Percentiles rank a stretch among this genome's conserved stretches.
Evolutionary conservation across 2,113 vertebrate genomes (phyloP).

Genomic region (Oncorhynchus nerka): DNA sequence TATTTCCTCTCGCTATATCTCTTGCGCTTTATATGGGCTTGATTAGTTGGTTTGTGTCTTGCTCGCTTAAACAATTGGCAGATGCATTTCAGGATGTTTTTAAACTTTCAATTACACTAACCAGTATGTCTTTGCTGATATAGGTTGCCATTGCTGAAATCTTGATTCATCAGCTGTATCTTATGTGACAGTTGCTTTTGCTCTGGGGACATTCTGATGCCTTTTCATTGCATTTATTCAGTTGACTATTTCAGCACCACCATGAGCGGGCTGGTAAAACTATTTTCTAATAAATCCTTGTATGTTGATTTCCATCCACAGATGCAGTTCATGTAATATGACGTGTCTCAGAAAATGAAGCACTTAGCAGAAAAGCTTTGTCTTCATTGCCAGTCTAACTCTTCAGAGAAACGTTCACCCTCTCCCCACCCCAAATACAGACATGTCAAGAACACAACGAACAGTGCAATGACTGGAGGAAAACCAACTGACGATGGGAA

Average conservation of each 20-base stretch:
- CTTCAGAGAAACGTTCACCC: slow-evolving; percentile 76
- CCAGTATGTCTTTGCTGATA: not conserved
- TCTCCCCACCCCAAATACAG: slow-evolving; percentile 62
- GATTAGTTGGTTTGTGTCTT: not conserved
- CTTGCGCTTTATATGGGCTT: slow-evolving; percentile 31
- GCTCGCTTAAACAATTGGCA: not conserved
- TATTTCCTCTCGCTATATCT: slow-evolving; percentile 3
- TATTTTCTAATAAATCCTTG: not conserved
- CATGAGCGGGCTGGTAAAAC: not conserved
- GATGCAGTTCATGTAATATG: slow-evolving; percentile 99
- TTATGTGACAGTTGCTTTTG: not conserved
- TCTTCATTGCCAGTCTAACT: slow-evolving; percentile 80
- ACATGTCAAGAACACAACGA: slow-evolving; percentile 69
- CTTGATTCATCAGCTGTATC: not conserved
- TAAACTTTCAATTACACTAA: not conserved
- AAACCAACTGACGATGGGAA: slow-evolving; percentile 52
- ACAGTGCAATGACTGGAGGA: slow-evolving; percentile 57
- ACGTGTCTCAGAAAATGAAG: slow-evolving; percentile 77
- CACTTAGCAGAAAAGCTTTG: slow-evolving; percentile 83
- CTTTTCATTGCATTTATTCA: not conserved
- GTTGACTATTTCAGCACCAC: not conserved
- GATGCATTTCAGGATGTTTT: not conserved
- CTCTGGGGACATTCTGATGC: not conserved
- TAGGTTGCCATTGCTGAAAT: not conserved
- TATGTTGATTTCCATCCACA: slow-evolving; percentile 57